Evolutionary conservation across 2,797 vertebrate genomes (phyloP), one percentile per base, ranked within the genome.

Genomic region (Gallinago stenura): DNA sequence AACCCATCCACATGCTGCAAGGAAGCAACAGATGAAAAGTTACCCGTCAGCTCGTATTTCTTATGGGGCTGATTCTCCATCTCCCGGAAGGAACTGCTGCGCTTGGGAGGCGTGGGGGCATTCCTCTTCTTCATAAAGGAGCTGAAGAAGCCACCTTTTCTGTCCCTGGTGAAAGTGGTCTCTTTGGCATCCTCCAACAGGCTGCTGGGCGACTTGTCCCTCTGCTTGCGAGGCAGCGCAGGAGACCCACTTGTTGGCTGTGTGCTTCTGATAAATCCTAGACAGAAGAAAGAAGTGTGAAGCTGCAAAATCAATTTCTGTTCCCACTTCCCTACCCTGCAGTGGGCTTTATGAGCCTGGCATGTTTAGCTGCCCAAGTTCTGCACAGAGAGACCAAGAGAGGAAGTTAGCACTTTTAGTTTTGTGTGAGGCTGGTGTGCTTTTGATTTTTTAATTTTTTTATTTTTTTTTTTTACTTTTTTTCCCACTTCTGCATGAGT

Each of bases 111-210:
- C 0, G 99, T 99, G 11, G 99, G 99, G 50, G 99, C 99, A 14
- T 98, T 99, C 96, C 99, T 99, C 97, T 99, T 99, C 97, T 99
- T 99, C 97, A 99, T 99, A 90, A 99, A 99, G 70, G 99, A 99
- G 97, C 99, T 99, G 97, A 99, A 99, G 98, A 99, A 99, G 95
- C 99, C 99, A 7, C 99, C 98, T 96, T 99, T 99, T 79, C 99
- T 98, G 95, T 99, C 99, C 89, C 99, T 98, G 51, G 99, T 99
- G 95, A 99, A 99, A 39, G 98, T 99, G 39, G 99, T 98, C 97
- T 99, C 99, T 97, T 99, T 98, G 72, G 98, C 95, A 58, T 99
- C 99, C 83, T 99, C 99, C 96, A 99, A 93, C 75, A 99, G 98
- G 98, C 98, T 98, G 97, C 98, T 98, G 53, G 99, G 99, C 68